Evolutionary conservation across 2,797 vertebrate genomes (phyloP).

Genomic region (Helostoma temminkii): DNA sequence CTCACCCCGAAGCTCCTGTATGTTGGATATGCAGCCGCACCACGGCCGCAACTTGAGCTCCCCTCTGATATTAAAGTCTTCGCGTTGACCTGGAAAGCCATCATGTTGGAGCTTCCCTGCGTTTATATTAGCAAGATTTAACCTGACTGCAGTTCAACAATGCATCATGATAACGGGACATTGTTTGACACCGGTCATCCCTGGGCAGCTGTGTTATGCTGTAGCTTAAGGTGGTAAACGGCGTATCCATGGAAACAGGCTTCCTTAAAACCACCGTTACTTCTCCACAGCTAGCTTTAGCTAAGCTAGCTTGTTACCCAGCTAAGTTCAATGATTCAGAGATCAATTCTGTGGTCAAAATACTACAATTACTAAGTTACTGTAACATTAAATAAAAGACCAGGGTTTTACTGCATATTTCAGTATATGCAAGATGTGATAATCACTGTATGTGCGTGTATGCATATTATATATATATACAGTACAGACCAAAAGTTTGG

Average conservation of each 20-base stretch:
- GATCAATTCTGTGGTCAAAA: too few species aligned
- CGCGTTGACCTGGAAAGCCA: constrained; percentile 55
- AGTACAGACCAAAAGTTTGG: too few species aligned
- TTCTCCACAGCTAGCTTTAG: not conserved
- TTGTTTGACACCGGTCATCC: not conserved
- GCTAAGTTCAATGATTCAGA: too few species aligned
- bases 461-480: too few species aligned
- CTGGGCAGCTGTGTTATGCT: constrained; percentile 41
- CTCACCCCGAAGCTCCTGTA: constrained; percentile 52
- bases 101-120: constrained; percentile 52
- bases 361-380: too few species aligned
- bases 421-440: too few species aligned
- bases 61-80: constrained; percentile 35
- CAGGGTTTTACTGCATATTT: too few species aligned
- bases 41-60: constrained; percentile 59
- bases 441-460: too few species aligned
- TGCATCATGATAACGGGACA: not conserved
- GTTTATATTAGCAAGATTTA: not conserved
- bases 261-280: not conserved
- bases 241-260: constrained; percentile 69
- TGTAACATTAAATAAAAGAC: too few species aligned
- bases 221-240: constrained; percentile 21
- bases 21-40: constrained; percentile 8
- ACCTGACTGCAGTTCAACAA: not conserved
- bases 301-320: too few species aligned